Percentiles rank a stretch among this genome's conserved stretches.
phyloP scores from a whole-genome alignment of 2,888 invertebrate genomes.

The Archips crataeganus region DNA sequence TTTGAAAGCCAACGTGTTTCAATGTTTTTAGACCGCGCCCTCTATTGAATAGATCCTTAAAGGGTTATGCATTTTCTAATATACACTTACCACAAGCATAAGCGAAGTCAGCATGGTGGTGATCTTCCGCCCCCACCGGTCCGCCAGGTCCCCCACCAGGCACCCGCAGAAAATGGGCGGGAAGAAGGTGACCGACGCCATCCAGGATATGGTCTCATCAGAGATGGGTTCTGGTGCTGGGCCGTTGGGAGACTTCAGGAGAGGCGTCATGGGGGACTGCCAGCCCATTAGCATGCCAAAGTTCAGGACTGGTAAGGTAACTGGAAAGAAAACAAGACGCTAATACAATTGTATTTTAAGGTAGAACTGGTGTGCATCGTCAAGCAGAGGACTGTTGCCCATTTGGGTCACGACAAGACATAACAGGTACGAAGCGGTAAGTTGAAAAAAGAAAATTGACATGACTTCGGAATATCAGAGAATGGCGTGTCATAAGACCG shows the following conservation, averaged over 20 bases:
- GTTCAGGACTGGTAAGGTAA: conserved; percentile 83
- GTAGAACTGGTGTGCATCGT: no score
- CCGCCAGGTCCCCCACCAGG: conserved; percentile 82
- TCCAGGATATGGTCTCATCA: conserved; percentile 83
- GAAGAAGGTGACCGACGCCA: conserved; percentile 85
- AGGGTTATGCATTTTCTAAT: no score
- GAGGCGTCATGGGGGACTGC: conserved; percentile 85
- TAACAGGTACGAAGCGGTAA: no score
- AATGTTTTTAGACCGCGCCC: no score
- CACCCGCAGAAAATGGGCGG: conserved; percentile 84
- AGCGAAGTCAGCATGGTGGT: conserved; percentile 82
- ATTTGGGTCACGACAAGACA: no score
- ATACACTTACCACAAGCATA: conserved; percentile 74
- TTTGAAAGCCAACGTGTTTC: no score
- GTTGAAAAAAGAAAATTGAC: no score
- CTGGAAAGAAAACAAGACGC: conserved; percentile 60
- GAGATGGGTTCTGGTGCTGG: conserved; percentile 80
- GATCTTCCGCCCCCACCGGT: conserved; percentile 82
- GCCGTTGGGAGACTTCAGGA: conserved; percentile 75
- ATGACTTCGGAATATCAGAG: no score
- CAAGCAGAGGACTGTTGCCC: no score
- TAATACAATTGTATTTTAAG: no score
- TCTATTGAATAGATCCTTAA: background rate
- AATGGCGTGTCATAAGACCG: no score
- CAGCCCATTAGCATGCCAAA: conserved; percentile 86